Base-by-base conservation (phyloP, 1,140 invertebrate species). In the Chrysomallon squamiferum region DNA sequence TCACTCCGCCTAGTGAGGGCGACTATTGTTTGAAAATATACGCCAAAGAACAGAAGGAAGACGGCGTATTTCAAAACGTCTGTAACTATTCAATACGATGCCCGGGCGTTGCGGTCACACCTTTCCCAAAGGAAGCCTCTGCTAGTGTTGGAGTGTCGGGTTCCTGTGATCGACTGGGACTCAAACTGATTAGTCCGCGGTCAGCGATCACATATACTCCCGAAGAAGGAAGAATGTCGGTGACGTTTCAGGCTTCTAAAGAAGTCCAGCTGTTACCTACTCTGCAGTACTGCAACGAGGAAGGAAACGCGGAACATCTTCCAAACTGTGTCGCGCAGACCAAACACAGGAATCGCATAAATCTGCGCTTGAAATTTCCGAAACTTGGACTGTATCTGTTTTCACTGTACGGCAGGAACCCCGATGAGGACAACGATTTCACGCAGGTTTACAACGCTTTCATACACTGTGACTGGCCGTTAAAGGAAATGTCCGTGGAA, bases 11-110 rank as follows among this genome's bases (percentile, higher is more conserved):
- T 11, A 7, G 13, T 4, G 11, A 56, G 3, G 64, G 64, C 20
- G 58, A 66, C 30, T 61, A 59, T 29, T 47, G 59, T 27, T 47
- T 66, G n/a, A 49, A 49, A 22, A 27, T 66, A 32, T 66, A 41
- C 32, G 64, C 49, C 43, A 60, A 52, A 22, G 43, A 49, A 9
- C 47, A 66, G 27, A 25, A 54, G 4, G 29, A 22, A 27, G 25
- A 54, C 6, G 25, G 50, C 9, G 18, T 20, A 15, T 30, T 54
- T 20, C 22, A 18, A 27, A 25, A 54, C 25, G 50, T 54, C n/a
- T 54, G 50, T 22, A 54, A 20, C 29, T 54, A 54, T 54, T 30
- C 25, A 25, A 27, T 54, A 22, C 13, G 50, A 13, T 29, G 50
- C 25, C 25, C 50, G 15, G 50, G 25, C 22, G 15, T 30, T 18